Evolutionary conservation across 2,888 invertebrate species (phyloP).

Genomic region (Sycophila texana): DNA sequence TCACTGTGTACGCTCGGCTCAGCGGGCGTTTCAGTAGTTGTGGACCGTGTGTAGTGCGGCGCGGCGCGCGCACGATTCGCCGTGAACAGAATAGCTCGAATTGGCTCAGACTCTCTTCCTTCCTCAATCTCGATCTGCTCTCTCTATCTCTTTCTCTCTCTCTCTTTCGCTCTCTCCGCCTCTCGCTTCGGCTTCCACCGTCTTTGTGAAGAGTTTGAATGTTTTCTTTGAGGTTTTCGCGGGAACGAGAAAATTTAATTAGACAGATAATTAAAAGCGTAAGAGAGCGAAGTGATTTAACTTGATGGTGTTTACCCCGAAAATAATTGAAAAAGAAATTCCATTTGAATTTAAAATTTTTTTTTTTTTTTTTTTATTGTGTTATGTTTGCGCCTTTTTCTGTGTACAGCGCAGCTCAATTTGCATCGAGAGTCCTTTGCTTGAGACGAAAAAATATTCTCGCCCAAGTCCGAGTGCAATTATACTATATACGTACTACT

Average conservation of each 20-base stretch:
- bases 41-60: constrained; percentile 13
- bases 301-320: too few species aligned
- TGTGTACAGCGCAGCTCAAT: too few species aligned
- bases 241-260: background rate
- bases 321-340: too few species aligned
- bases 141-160: background rate
- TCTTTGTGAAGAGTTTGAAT: constrained; percentile 18
- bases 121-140: background rate
- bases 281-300: too few species aligned
- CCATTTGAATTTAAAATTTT: background rate
- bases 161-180: background rate
- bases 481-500: too few species aligned
- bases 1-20: background rate
- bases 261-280: background rate
- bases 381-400: too few species aligned
- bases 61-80: background rate
- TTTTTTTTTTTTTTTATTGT: background rate
- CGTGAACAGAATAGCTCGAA: constrained; percentile 20
- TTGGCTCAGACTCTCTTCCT: constrained; percentile 23
- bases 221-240: background rate
- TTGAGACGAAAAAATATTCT: too few species aligned
- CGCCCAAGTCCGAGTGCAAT: too few species aligned
- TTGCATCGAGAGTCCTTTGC: too few species aligned
- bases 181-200: background rate
- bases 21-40: constrained; percentile 43